These are phyloP conservation scores for Esperia sulphurella DNA, from an alignment of 2,888 invertebrate species.

Conservation along the genomic window DNA sequence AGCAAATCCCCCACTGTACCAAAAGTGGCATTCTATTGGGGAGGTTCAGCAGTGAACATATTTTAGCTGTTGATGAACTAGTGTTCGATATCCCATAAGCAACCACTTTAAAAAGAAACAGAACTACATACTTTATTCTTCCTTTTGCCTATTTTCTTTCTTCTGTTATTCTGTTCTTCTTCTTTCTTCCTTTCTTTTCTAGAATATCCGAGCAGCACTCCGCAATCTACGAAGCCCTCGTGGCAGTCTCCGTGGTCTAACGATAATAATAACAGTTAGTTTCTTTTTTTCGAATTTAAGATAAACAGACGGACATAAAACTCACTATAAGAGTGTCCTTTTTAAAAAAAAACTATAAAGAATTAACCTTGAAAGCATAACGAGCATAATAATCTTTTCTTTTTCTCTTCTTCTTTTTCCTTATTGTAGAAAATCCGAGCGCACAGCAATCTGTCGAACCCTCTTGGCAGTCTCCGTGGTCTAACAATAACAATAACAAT, in stretches of 20 bases:
- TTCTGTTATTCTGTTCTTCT: background rate
- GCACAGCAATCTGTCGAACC: background rate
- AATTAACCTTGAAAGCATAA: no score
- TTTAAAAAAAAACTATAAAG: no score
- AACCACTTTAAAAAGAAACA: background rate
- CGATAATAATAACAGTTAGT: background rate
- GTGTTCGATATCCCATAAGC: no score
- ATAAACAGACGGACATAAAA: no score
- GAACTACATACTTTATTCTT: background rate
- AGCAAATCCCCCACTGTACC: no score
- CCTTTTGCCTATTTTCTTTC: background rate
- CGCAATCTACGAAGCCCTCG: background rate
- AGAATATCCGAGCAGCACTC: background rate
- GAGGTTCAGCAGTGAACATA: no score
- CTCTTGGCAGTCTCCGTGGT: background rate
- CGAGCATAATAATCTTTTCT: background rate
- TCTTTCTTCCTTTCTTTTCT: conserved; percentile 1
- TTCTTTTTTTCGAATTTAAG: background rate
- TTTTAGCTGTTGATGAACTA: no score
- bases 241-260: background rate
- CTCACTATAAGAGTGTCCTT: no score
- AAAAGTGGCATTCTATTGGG: no score
- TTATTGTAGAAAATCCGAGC: conserved; percentile 1
- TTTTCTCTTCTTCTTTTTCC: background rate
- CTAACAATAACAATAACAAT: background rate